Conservation (phyloP, 30 jellyfish, hydroid and myxozoan genomes). For the Pelagia noctiluca region DNA sequence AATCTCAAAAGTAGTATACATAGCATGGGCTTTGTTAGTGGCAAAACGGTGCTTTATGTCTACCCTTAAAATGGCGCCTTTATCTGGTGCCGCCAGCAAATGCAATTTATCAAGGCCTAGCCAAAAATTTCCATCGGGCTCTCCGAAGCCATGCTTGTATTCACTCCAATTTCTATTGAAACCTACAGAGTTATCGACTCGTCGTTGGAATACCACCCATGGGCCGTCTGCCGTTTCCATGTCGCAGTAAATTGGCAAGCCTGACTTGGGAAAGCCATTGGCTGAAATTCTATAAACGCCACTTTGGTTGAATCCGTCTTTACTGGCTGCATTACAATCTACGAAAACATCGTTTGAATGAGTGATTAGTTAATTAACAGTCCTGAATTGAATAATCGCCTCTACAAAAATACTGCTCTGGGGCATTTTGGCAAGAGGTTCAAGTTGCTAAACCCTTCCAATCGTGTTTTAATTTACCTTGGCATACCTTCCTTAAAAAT, state of each 20-base stretch:
- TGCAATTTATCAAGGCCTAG: constrained; percentile 20
- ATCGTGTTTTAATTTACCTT: too few relatives aligned
- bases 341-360: too few relatives aligned
- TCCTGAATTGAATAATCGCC: too few relatives aligned
- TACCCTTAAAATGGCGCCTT: neutral
- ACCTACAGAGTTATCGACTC: neutral
- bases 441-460: too few relatives aligned
- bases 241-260: neutral
- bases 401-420: too few relatives aligned
- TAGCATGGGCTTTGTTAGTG: constrained; percentile 4
- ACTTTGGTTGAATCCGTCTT: neutral
- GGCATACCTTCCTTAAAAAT: too few relatives aligned
- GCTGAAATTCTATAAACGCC: neutral
- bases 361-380: too few relatives aligned
- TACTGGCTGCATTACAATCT: neutral
- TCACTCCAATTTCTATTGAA: constrained; percentile 12
- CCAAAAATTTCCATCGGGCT: constrained; percentile 26
- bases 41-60: neutral
- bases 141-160: constrained; percentile 23
- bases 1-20: neutral
- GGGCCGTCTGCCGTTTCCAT: too few relatives aligned
- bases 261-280: neutral
- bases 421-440: too few relatives aligned
- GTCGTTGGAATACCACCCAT: constrained; percentile 23
- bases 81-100: neutral